These are phyloP conservation scores for Esox masquinongy DNA, from an alignment of 2,797 vertebrate species.

Conservation along the genomic window DNA sequence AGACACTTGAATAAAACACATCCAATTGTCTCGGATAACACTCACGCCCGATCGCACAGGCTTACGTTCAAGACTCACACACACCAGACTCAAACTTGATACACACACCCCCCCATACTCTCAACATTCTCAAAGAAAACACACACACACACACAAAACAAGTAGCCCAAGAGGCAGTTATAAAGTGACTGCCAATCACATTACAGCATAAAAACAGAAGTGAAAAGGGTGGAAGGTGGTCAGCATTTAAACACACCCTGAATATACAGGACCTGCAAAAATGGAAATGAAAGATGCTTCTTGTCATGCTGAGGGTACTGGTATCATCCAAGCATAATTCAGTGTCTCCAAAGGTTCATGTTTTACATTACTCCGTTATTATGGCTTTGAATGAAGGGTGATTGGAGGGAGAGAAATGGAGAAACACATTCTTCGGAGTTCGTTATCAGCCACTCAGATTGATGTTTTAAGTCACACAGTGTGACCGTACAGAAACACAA, in stretches of 20 bases:
- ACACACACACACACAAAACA: neutral
- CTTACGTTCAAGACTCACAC: neutral
- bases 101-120: too few relatives aligned
- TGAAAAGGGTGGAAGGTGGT: too few relatives aligned
- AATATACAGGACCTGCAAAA: neutral
- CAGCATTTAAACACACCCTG: neutral
- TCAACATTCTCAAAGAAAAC: neutral
- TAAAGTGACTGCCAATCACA: neutral
- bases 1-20: slow-evolving; percentile 43
- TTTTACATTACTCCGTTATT: neutral
- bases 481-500: slow-evolving; percentile 1
- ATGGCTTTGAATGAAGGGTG: neutral
- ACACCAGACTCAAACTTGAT: neutral
- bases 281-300: neutral
- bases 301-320: neutral
- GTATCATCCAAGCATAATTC: neutral
- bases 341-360: too few relatives aligned
- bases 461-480: slow-evolving; percentile 17
- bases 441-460: neutral
- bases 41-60: neutral
- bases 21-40: neutral
- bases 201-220: neutral
- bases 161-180: neutral
- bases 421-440: neutral
- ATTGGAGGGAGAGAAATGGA: neutral